phyloP scores from a whole-genome alignment of 2,888 invertebrate species.

The Tanytarsus gracilentus region DNA sequence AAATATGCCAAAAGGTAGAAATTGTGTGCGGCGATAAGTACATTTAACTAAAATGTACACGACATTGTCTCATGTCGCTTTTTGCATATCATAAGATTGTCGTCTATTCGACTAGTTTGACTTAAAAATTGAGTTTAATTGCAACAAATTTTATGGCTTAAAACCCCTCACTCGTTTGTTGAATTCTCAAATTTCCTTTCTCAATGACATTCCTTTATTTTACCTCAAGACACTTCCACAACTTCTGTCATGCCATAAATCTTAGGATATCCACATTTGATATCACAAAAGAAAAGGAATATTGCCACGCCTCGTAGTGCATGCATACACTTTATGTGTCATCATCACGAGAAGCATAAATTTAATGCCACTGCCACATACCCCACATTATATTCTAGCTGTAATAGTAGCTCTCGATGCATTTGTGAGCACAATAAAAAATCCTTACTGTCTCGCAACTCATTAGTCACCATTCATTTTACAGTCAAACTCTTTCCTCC shows the following conservation, averaged over 20 bases:
- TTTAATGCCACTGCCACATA: slow-evolving; percentile 3
- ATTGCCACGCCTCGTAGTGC: slow-evolving; percentile 18
- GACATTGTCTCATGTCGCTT: not conserved
- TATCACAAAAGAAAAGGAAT: slow-evolving; percentile 1
- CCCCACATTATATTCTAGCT: not conserved
- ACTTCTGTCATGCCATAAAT: no score
- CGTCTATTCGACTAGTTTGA: no score
- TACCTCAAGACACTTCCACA: no score
- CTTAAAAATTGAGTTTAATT: no score
- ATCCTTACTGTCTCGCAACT: slow-evolving; percentile 9
- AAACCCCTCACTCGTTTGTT: no score
- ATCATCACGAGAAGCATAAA: slow-evolving; percentile 25
- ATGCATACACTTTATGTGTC: slow-evolving; percentile 25
- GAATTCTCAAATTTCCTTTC: no score
- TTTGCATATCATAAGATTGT: slow-evolving; percentile 6
- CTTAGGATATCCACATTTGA: no score
- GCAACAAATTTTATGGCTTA: no score
- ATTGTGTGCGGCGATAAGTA: slow-evolving; percentile 26
- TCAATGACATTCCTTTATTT: no score
- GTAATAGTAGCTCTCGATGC: not conserved
- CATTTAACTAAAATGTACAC: slow-evolving; percentile 20
- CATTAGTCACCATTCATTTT: slow-evolving; percentile 26
- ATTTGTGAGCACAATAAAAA: not conserved
- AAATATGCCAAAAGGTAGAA: slow-evolving; percentile 25
- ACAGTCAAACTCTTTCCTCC: not conserved